Conservation (phyloP, 2,888 invertebrate species). For the Tinea pellionella region DNA sequence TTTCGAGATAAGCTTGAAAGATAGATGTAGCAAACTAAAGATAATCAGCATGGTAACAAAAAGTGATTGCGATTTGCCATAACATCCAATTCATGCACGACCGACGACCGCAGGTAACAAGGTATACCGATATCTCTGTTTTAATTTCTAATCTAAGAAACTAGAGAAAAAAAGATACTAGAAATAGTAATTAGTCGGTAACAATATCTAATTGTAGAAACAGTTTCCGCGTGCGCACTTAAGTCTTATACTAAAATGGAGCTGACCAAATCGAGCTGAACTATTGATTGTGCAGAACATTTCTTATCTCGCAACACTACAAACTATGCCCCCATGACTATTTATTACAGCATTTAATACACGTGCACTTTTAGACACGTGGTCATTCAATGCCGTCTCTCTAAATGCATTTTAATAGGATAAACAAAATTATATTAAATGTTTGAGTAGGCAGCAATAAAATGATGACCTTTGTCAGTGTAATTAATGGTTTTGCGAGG, state of each 20-base stretch:
- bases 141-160: too few relatives aligned
- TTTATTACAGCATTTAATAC: neutral
- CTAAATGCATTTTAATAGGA: neutral
- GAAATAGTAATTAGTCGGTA: neutral
- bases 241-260: neutral
- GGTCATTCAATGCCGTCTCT: neutral
- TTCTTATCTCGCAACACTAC: neutral
- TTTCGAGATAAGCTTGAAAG: too few relatives aligned
- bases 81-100: neutral
- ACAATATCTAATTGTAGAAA: neutral
- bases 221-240: neutral
- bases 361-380: neutral
- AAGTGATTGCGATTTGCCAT: neutral
- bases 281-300: constrained; percentile 1
- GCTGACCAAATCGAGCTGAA: neutral
- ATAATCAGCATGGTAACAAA: neutral
- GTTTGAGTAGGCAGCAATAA: neutral
- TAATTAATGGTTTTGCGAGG: neutral
- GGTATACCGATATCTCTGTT: too few relatives aligned
- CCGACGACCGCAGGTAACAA: neutral
- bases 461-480: neutral
- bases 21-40: neutral
- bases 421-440: neutral
- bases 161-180: too few relatives aligned
- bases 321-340: neutral